Percentiles rank a stretch among this genome's conserved stretches.
phyloP scores from a whole-genome alignment of 2,888 invertebrate genomes.

The Molanna angustata region DNA sequence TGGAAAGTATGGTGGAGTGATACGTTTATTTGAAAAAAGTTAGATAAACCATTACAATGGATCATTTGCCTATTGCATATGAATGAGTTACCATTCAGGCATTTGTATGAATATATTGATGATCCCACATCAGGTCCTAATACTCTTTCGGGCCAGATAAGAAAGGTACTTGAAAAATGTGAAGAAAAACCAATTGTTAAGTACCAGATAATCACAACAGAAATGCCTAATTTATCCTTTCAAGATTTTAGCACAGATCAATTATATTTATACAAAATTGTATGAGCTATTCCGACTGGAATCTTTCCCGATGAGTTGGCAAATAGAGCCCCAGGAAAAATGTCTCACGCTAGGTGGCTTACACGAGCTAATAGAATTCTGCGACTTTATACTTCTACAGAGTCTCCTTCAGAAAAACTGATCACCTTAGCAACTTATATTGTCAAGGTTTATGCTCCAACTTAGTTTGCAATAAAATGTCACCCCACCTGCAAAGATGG shows the following conservation, averaged over 20 bases:
- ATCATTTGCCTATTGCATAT: slow-evolving; percentile 31
- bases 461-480: slow-evolving; percentile 7
- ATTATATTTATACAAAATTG: slow-evolving; percentile 5
- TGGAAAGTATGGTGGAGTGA: slow-evolving; percentile 32
- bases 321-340: slow-evolving; percentile 9
- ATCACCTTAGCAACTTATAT: slow-evolving; percentile 11
- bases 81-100: slow-evolving; percentile 32
- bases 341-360: slow-evolving; percentile 13
- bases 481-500: slow-evolving; percentile 13
- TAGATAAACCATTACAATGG: slow-evolving; percentile 34
- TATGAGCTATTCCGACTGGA: slow-evolving; percentile 1
- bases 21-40: slow-evolving; percentile 32
- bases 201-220: neutral
- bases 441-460: slow-evolving; percentile 12
- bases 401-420: neutral
- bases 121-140: slow-evolving; percentile 31
- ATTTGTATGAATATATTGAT: slow-evolving; percentile 33
- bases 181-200: slow-evolving; percentile 4
- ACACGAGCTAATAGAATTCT: slow-evolving; percentile 7
- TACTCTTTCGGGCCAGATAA: slow-evolving; percentile 32
- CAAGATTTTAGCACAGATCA: slow-evolving; percentile 5
- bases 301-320: neutral
- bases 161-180: slow-evolving; percentile 30
- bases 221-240: neutral
- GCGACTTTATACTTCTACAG: slow-evolving; percentile 1